Percentiles rank a stretch among this genome's conserved stretches.
These are phyloP conservation scores for Nyctereutes procyonoides DNA, from an alignment of 2,113 vertebrate species.

Conservation along the genomic window DNA sequence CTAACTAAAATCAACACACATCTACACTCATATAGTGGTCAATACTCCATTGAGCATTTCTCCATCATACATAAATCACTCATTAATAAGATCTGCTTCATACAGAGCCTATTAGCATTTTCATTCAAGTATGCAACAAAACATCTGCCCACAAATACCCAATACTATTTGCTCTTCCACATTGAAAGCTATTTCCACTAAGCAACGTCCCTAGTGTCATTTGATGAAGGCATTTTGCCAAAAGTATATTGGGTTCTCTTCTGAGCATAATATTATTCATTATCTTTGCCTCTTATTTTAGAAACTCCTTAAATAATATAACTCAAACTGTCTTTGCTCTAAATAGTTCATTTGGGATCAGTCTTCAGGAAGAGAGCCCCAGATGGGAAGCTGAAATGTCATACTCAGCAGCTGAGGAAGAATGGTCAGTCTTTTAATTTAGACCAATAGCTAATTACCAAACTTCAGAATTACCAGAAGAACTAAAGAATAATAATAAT, in stretches of 20 bases:
- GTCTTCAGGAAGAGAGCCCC: neutral
- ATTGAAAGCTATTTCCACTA: neutral
- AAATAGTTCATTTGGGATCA: neutral
- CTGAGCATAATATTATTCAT: neutral
- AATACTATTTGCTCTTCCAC: neutral
- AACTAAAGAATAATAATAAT: neutral
- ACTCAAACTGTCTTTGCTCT: neutral
- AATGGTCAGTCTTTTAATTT: neutral
- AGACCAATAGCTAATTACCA: neutral
- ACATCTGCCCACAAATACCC: neutral
- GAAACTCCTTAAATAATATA: neutral
- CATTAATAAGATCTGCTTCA: neutral
- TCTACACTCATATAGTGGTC: neutral
- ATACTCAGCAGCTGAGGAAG: neutral
- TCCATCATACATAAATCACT: neutral
- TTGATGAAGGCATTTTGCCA: neutral
- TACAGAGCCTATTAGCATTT: neutral
- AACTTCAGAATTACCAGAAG: neutral
- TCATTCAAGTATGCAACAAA: neutral
- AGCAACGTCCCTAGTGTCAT: neutral
- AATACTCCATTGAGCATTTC: neutral
- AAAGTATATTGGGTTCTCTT: neutral
- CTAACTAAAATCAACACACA: neutral
- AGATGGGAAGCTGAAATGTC: neutral
- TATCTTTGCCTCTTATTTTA: neutral